Percentiles rank a stretch among this genome's conserved stretches.
Evolutionary conservation across 2,888 invertebrate species (phyloP).

Genomic region (Drosophila demipolita): DNA sequence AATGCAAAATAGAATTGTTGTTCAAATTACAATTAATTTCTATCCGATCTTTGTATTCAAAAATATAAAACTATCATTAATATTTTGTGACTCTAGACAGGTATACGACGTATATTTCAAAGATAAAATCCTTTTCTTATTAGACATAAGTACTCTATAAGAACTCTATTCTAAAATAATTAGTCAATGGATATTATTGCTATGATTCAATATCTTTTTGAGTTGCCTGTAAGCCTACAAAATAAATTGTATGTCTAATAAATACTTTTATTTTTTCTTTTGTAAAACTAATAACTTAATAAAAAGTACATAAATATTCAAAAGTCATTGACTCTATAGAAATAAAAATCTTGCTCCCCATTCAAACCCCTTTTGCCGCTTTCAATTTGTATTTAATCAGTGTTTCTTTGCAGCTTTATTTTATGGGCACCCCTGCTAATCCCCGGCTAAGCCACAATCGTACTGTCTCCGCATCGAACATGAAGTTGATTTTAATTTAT

Average conservation of each 20-base stretch:
- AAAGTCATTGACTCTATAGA: background rate
- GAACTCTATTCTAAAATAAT: background rate
- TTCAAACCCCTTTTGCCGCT: constrained; percentile 18
- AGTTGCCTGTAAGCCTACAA: background rate
- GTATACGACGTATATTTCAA: background rate
- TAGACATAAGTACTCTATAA: background rate
- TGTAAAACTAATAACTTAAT: background rate
- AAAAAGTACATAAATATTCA: background rate
- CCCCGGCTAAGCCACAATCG: constrained; percentile 43
- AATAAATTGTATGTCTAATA: background rate
- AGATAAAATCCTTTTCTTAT: background rate
- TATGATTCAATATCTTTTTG: background rate
- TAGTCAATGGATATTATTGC: background rate
- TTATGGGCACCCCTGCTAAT: constrained; percentile 26
- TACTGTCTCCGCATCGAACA: constrained; percentile 33
- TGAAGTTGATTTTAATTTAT: constrained; percentile 70
- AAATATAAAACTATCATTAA: too few relatives aligned
- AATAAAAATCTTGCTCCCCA: background rate
- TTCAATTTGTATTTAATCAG: constrained; percentile 6
- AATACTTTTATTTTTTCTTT: background rate
- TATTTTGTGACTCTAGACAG: background rate
- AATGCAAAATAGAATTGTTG: background rate
- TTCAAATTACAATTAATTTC: background rate
- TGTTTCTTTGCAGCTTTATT: background rate
- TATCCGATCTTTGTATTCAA: rapidly evolving